Evolutionary conservation across 1,140 invertebrate species (phyloP).

Genomic region (Megalonaias nervosa): DNA sequence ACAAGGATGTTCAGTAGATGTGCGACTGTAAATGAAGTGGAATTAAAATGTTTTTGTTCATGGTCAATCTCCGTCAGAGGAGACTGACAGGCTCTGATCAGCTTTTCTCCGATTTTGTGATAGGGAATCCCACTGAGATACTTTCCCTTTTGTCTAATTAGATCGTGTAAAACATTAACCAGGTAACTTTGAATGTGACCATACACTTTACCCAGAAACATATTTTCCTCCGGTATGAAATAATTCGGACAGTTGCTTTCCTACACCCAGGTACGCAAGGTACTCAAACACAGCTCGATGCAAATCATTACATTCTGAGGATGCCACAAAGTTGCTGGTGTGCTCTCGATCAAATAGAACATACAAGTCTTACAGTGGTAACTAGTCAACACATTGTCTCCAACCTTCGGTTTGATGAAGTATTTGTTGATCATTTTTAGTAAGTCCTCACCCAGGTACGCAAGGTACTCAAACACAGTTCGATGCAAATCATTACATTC

Average conservation of each 20-base stretch:
- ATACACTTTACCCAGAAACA: conserved; percentile 9
- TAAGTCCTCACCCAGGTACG: not conserved
- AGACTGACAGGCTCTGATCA: no score
- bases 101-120: no score
- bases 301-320: conserved; percentile 1
- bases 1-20: no score
- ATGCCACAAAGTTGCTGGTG: not conserved
- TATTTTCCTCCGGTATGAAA: conserved; percentile 5
- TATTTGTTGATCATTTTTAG: conserved; percentile 17
- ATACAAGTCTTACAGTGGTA: conserved; percentile 11
- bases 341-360: conserved; percentile 13
- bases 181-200: no score
- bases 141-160: no score
- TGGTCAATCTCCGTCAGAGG: no score
- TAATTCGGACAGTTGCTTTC: not conserved
- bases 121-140: no score
- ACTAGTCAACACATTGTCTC: not conserved
- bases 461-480: not conserved
- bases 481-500: conserved; percentile 4
- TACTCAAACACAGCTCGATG: not conserved
- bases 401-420: conserved; percentile 7
- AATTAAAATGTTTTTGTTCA: no score
- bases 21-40: no score
- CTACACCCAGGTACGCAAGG: not conserved
- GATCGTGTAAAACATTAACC: no score